Evolutionary conservation across 2,797 vertebrate genomes (phyloP).

Genomic region (Tragopan temminckii): DNA sequence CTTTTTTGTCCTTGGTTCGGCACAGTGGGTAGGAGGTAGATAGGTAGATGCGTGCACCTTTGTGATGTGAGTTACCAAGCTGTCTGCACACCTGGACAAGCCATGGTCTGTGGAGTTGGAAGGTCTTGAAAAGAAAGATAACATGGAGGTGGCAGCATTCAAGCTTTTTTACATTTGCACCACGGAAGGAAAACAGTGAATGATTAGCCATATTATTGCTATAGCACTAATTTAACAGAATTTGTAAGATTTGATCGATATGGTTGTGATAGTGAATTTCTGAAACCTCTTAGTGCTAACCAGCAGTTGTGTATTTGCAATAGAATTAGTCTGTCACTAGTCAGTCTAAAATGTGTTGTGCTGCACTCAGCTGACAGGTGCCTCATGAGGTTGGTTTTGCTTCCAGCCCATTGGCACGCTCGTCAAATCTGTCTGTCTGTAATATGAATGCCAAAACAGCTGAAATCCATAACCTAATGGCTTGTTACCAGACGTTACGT

Average conservation of each 20-base stretch:
- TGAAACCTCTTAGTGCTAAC: not conserved
- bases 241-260: not conserved
- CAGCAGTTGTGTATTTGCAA: not conserved
- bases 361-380: not conserved
- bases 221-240: not conserved
- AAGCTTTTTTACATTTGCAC: not conserved
- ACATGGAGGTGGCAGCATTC: not conserved
- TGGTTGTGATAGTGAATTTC: not conserved
- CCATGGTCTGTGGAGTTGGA: not conserved
- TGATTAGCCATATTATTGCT: not conserved
- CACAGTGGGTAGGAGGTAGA: not conserved
- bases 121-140: not conserved
- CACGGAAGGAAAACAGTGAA: not conserved
- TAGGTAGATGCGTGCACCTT: fast-evolving
- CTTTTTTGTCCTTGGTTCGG: not conserved
- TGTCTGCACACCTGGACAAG: not conserved
- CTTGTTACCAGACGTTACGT: not conserved
- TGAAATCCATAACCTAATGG: not conserved
- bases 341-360: not conserved
- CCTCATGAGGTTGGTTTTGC: not conserved
- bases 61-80: not conserved
- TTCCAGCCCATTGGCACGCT: not conserved
- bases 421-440: not conserved
- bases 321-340: not conserved
- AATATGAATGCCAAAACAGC: not conserved